phyloP scores from a whole-genome alignment of 2,888 invertebrate species.

The Aleiodes alternator region DNA sequence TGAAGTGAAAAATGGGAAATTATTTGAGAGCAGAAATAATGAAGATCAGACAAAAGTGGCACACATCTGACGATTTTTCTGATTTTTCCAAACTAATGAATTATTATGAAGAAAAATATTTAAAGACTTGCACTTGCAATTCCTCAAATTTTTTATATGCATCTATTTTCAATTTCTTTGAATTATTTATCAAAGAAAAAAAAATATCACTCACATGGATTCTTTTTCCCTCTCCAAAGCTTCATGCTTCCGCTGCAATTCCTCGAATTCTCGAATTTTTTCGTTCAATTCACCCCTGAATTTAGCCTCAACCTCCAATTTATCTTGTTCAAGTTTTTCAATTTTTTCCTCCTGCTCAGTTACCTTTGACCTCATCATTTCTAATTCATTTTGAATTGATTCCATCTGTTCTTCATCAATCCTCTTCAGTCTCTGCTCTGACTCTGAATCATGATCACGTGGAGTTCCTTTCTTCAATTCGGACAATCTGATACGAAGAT shows the following conservation, averaged over 20 bases:
- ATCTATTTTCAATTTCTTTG: too few relatives aligned
- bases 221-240: neutral
- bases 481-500: conserved; percentile 54
- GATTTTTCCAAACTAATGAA: too few relatives aligned
- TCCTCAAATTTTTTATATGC: too few relatives aligned
- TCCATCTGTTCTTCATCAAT: conserved; percentile 47
- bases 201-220: neutral
- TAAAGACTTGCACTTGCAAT: too few relatives aligned
- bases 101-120: too few relatives aligned
- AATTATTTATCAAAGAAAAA: too few relatives aligned
- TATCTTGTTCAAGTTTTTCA: conserved; percentile 75
- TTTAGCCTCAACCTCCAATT: conserved; percentile 54
- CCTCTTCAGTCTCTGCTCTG: conserved; percentile 55
- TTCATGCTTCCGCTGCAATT: conserved; percentile 5
- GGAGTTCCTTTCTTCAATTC: conserved; percentile 61
- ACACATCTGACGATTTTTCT: too few relatives aligned
- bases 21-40: too few relatives aligned
- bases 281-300: neutral
- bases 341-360: conserved; percentile 75
- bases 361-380: conserved; percentile 19
- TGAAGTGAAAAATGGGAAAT: too few relatives aligned
- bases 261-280: neutral
- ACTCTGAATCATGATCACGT: conserved; percentile 56
- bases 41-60: too few relatives aligned
- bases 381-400: conserved; percentile 49